Evolutionary conservation across 2,113 vertebrate species (phyloP).

Genomic region (Genyomyrus donnyi): DNA sequence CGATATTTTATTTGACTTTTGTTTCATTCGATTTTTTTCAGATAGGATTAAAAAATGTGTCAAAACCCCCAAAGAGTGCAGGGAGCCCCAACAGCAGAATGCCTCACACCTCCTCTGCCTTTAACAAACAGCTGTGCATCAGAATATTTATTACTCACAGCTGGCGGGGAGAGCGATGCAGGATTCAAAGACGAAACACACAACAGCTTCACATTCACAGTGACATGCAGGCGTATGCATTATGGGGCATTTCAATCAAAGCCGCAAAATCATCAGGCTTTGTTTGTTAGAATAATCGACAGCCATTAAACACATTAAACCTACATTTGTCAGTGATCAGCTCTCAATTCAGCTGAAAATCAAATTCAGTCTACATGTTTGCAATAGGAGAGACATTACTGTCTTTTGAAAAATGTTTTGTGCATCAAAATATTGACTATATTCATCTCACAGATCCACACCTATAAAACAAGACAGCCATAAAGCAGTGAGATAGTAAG

Average conservation of each 20-base stretch:
- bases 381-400: not conserved
- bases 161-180: not conserved
- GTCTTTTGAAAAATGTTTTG: not conserved
- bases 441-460: not conserved
- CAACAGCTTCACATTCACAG: not conserved
- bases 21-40: not conserved
- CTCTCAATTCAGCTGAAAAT: not conserved
- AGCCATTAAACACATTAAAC: not conserved
- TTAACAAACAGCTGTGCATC: not conserved
- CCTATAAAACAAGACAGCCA: not conserved
- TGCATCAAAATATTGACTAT: not conserved
- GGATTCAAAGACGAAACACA: not conserved
- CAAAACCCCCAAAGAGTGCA: not conserved
- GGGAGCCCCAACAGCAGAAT: not conserved
- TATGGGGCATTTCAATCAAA: not conserved
- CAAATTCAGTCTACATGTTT: not conserved
- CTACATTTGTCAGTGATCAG: not conserved
- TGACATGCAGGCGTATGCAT: not conserved
- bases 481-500: not conserved
- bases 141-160: not conserved
- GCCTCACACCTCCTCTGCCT: not conserved
- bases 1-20: not conserved
- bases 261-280: not conserved
- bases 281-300: not conserved
- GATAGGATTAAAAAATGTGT: not conserved